These are phyloP conservation scores for Scaptomyza caliginosa DNA, from an alignment of 2,888 invertebrate species.

Conservation along the genomic window DNA sequence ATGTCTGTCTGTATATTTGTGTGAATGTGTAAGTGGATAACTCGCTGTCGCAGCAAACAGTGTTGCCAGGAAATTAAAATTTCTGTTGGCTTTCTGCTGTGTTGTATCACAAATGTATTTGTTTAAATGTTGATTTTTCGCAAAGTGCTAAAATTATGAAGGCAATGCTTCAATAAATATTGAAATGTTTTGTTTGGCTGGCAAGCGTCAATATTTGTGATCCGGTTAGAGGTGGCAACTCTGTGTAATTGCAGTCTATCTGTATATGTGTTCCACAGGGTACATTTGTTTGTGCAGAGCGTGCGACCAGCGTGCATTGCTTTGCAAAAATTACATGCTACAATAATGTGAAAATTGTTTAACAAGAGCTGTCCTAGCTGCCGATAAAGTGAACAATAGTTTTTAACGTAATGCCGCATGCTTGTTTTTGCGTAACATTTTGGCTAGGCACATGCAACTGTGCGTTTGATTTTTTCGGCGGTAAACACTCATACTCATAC, in stretches of 20 bases:
- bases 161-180: not conserved
- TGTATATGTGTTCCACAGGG: slow-evolving; percentile 70
- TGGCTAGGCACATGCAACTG: slow-evolving; percentile 74
- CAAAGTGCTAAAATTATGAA: not conserved
- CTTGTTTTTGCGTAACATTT: slow-evolving; percentile 68
- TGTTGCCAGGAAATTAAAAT: slow-evolving; percentile 47
- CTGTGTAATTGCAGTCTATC: slow-evolving; percentile 79
- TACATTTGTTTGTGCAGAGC: slow-evolving; percentile 78
- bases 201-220: slow-evolving; percentile 19
- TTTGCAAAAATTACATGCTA: slow-evolving; percentile 51
- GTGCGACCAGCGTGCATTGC: slow-evolving; percentile 64
- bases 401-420: slow-evolving; percentile 27
- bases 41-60: slow-evolving; percentile 47
- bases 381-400: slow-evolving; percentile 29
- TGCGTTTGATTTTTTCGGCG: slow-evolving; percentile 79
- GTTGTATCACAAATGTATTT: slow-evolving; percentile 1
- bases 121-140: not conserved
- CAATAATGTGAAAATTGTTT: slow-evolving; percentile 34
- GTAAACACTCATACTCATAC: slow-evolving; percentile 79
- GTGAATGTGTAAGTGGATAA: slow-evolving; percentile 38
- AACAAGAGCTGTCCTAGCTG: slow-evolving; percentile 23
- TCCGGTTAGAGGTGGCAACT: slow-evolving; percentile 61
- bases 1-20: slow-evolving; percentile 49
- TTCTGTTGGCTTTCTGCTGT: slow-evolving; percentile 2
- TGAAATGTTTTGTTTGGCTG: not conserved